Evolutionary conservation across 1,140 invertebrate genomes (phyloP).

Genomic region (Drosophila willistoni): DNA sequence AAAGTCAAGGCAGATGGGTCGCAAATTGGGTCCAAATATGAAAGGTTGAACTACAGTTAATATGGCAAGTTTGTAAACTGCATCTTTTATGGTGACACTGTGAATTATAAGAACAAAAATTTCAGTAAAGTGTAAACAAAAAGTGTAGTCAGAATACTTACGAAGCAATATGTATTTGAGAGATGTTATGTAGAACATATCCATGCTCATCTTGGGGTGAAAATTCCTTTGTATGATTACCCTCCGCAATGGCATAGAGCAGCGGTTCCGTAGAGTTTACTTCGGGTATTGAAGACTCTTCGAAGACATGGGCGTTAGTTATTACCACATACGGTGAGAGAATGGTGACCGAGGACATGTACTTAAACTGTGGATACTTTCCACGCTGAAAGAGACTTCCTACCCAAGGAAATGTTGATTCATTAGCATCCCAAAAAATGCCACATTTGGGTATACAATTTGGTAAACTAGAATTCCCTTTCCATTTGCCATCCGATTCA

Average conservation of each 20-base stretch:
- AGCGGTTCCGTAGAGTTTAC: background rate
- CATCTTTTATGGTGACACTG: no score
- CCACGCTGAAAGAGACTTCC: slow-evolving; percentile 40
- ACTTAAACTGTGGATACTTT: background rate
- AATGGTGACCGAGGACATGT: slow-evolving; percentile 83
- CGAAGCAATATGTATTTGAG: slow-evolving; percentile 9
- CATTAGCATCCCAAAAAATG: background rate
- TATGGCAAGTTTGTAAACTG: background rate
- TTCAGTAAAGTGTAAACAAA: no score
- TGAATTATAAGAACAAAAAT: no score
- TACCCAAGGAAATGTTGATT: slow-evolving; percentile 37
- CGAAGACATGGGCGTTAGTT: slow-evolving; percentile 5
- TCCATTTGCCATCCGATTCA: slow-evolving; percentile 17
- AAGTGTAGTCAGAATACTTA: slow-evolving; percentile 10
- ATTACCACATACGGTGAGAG: slow-evolving; percentile 39
- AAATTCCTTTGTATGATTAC: background rate
- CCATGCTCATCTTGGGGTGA: slow-evolving; percentile 1
- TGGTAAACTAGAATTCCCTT: background rate
- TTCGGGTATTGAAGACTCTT: background rate
- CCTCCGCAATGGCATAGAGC: slow-evolving; percentile 21
- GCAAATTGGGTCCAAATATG: slow-evolving; percentile 2
- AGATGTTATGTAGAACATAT: slow-evolving; percentile 29
- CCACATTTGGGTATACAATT: slow-evolving; percentile 34
- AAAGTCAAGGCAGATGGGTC: slow-evolving; percentile 25
- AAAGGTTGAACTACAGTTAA: slow-evolving; percentile 16